A percentile compares a stretch with the other conserved stretches of the same genome.
These are phyloP conservation scores for Scarus forsteni DNA, from an alignment of 2,797 vertebrate genomes.

Conservation along the genomic window DNA sequence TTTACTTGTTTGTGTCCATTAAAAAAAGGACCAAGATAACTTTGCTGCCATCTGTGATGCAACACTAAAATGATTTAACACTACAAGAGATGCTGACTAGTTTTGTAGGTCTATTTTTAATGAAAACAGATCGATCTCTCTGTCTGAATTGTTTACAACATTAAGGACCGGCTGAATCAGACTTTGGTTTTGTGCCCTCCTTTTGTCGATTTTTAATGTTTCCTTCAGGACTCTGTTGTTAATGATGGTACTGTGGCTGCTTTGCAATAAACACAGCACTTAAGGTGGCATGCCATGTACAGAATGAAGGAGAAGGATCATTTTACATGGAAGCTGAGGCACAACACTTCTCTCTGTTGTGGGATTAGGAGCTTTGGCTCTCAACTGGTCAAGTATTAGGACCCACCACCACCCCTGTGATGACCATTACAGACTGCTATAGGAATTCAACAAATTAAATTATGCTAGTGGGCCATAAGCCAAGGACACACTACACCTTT, in stretches of 20 bases:
- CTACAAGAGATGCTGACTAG: slow-evolving; percentile 40
- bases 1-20: slow-evolving; percentile 7
- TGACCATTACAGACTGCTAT: no score
- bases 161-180: slow-evolving; percentile 19
- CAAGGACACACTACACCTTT: no score
- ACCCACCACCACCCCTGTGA: no score
- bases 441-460: no score
- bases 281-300: slow-evolving; percentile 27
- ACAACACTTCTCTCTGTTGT: slow-evolving; percentile 31
- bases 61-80: slow-evolving; percentile 20
- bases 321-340: slow-evolving; percentile 40
- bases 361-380: neutral
- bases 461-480: no score
- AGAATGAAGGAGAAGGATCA: slow-evolving; percentile 3
- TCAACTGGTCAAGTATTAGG: no score
- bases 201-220: slow-evolving; percentile 6
- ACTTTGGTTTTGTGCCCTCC: slow-evolving; percentile 1
- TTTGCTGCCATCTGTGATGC: slow-evolving; percentile 20
- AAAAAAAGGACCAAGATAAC: slow-evolving; percentile 17
- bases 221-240: slow-evolving; percentile 11
- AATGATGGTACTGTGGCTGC: slow-evolving; percentile 46
- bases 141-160: slow-evolving; percentile 39
- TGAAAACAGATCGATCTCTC: slow-evolving; percentile 38
- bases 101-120: slow-evolving; percentile 63
- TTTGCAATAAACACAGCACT: slow-evolving; percentile 25